phyloP scores from a whole-genome alignment of 2,113 vertebrate genomes.

The Ciconia maguari region DNA sequence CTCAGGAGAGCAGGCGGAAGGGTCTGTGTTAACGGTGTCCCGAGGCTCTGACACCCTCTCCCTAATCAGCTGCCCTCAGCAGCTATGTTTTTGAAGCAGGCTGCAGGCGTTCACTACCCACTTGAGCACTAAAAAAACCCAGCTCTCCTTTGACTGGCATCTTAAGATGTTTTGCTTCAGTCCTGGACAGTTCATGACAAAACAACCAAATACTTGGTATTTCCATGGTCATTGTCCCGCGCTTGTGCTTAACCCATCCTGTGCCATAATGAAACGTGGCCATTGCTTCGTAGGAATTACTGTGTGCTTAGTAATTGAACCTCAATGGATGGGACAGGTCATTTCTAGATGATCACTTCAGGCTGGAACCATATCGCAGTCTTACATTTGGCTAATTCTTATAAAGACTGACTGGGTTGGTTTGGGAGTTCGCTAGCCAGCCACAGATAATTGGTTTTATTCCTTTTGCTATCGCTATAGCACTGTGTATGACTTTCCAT shows the following conservation, averaged over 20 bases:
- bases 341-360: background rate
- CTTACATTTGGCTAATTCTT: background rate
- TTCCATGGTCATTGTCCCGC: background rate
- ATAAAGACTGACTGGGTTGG: background rate
- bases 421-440: background rate
- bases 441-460: background rate
- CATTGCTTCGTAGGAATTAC: background rate
- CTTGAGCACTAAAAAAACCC: constrained; percentile 24
- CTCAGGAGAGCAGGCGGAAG: constrained; percentile 59
- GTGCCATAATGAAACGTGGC: accelerated
- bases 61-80: constrained; percentile 44
- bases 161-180: background rate
- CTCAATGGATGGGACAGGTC: background rate
- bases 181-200: background rate
- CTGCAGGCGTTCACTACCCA: background rate
- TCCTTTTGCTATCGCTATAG: background rate
- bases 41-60: constrained; percentile 13
- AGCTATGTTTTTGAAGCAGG: constrained; percentile 24
- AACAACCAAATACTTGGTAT: background rate
- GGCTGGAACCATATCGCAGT: background rate
- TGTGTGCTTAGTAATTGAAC: background rate
- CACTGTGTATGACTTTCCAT: background rate
- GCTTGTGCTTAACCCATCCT: background rate
- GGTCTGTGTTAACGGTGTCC: constrained; percentile 69
- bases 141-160: background rate